These are phyloP conservation scores for Eurypyga helias DNA, from an alignment of 2,113 vertebrate genomes.

Conservation along the genomic window DNA sequence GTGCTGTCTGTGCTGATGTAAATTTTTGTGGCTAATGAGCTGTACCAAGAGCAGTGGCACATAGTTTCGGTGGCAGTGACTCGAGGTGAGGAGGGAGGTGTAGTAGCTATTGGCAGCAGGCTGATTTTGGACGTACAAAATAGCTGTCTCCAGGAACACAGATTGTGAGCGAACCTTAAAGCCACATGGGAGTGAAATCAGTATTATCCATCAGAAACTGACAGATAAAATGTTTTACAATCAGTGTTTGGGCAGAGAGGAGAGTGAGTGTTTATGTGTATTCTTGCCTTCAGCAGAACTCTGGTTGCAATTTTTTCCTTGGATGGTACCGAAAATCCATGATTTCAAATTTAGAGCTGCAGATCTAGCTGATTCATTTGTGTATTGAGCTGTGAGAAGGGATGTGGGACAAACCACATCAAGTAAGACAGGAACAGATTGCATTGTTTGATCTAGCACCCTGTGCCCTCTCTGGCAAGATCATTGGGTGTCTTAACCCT, in stretches of 20 bases:
- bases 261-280: neutral
- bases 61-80: neutral
- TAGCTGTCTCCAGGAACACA: neutral
- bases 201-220: neutral
- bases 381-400: neutral
- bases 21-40: neutral
- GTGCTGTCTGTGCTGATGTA: neutral
- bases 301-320: neutral
- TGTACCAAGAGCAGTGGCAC: neutral
- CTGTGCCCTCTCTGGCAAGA: neutral
- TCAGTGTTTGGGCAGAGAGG: neutral
- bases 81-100: neutral
- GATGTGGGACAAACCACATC: neutral
- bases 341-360: neutral
- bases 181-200: neutral
- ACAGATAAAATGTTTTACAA: neutral
- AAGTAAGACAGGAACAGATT: neutral
- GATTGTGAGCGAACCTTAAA: neutral
- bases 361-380: neutral
- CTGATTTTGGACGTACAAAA: rapidly evolving
- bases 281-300: neutral
- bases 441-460: neutral
- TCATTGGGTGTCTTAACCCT: neutral
- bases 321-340: neutral
- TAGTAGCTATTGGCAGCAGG: neutral